These are phyloP conservation scores for Hydrocynus forskahlii DNA, from an alignment of 2,797 vertebrate species.

Conservation along the genomic window DNA sequence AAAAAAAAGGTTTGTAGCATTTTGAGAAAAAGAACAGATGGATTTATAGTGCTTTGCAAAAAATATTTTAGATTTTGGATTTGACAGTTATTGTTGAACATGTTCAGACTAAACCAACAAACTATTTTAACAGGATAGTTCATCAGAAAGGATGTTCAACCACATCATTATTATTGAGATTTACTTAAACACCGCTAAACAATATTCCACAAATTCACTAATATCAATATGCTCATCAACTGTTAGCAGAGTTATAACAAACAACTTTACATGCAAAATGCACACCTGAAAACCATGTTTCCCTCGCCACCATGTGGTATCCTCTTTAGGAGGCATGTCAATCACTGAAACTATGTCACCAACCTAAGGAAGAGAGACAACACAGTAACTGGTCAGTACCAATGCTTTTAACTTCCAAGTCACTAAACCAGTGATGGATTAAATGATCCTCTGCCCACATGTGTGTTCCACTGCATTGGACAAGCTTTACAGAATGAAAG, in stretches of 20 bases:
- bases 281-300: slow-evolving; percentile 97
- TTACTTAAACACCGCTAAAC: background rate
- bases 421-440: background rate
- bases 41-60: no score
- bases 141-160: background rate
- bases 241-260: background rate
- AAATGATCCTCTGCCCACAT: background rate
- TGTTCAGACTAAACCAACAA: no score
- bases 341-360: slow-evolving; percentile 99
- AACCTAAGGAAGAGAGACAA: slow-evolving; percentile 76
- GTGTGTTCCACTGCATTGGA: background rate
- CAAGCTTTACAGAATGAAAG: background rate
- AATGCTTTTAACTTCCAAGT: background rate
- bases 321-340: slow-evolving; percentile 98
- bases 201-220: background rate
- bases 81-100: no score
- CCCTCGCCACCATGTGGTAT: slow-evolving; percentile 98
- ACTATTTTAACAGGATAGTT: no score
- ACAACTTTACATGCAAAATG: background rate
- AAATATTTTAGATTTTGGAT: no score
- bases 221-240: background rate
- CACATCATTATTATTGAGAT: background rate
- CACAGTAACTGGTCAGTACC: background rate
- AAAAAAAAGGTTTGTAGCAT: no score
- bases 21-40: no score